Conservation (phyloP, 2,888 invertebrate genomes). For the Notodonta dromedarius region DNA sequence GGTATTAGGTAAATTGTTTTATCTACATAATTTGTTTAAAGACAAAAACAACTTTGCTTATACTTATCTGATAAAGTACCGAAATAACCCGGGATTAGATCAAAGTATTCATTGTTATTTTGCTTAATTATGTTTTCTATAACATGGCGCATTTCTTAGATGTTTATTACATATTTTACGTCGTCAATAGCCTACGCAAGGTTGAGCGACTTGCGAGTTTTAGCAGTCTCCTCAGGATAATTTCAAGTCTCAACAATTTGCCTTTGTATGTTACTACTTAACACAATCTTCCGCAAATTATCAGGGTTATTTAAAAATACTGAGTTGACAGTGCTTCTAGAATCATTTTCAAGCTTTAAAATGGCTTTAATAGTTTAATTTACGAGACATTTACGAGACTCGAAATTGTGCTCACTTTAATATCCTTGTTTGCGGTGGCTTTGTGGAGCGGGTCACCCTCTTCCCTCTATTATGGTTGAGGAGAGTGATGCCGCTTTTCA, state of each 20-base stretch:
- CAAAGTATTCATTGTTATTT: background rate
- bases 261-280: conserved; percentile 19
- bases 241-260: background rate
- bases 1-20: too few relatives aligned
- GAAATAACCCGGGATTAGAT: background rate
- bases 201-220: conserved; percentile 15
- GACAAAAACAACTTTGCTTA: too few relatives aligned
- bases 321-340: background rate
- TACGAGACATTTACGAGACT: too few relatives aligned
- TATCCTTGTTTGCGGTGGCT: too few relatives aligned
- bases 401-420: too few relatives aligned
- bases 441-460: too few relatives aligned
- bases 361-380: too few relatives aligned
- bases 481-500: too few relatives aligned
- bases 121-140: background rate
- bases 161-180: conserved; percentile 25
- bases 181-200: conserved; percentile 21
- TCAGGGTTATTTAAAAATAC: conserved; percentile 9
- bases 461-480: too few relatives aligned
- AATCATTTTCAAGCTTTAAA: background rate
- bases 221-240: conserved; percentile 11
- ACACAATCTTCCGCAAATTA: conserved; percentile 11
- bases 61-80: background rate
- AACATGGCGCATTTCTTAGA: conserved; percentile 3
- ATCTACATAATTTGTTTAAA: too few relatives aligned